A percentile compares a stretch with the other conserved stretches of the same genome.
phyloP scores from a whole-genome alignment of 2,888 invertebrate species.

The Leucophenga montana region DNA sequence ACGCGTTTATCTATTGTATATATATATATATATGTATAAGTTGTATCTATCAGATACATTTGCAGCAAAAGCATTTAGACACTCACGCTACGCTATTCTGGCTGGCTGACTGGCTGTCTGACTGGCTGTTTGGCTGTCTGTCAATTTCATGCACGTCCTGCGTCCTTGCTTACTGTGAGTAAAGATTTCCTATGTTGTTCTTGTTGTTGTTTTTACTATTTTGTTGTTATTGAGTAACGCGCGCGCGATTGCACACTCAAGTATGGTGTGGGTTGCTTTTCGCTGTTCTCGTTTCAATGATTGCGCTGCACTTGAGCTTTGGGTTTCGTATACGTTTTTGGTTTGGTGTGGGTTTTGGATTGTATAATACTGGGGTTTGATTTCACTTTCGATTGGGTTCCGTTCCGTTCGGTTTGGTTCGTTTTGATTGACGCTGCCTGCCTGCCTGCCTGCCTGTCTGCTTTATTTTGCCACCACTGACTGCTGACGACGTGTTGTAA shows the following conservation, averaged over 20 bases:
- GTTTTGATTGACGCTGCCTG: not conserved
- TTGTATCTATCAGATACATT: conserved; percentile 2
- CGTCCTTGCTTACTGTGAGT: not conserved
- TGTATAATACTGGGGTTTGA: not conserved
- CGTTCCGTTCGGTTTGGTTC: not conserved
- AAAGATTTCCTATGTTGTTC: not conserved
- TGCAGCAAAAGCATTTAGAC: conserved; percentile 29
- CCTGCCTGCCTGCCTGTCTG: not conserved
- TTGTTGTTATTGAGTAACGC: conserved; percentile 21
- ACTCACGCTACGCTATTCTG: conserved; percentile 26
- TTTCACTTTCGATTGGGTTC: not conserved
- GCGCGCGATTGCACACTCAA: conserved; percentile 25
- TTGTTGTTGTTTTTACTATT: conserved; percentile 13
- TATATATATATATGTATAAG: too few species aligned
- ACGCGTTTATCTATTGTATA: not conserved
- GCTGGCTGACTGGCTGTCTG: conserved; percentile 6
- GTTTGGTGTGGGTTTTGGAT: conserved; percentile 2
- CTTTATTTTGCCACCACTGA: too few species aligned
- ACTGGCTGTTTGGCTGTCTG: conserved; percentile 18
- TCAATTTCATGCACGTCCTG: conserved; percentile 14
- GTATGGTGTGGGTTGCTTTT: conserved; percentile 4
- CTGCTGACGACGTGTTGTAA: conserved; percentile 59
- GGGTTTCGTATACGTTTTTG: not conserved
- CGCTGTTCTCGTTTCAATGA: too few species aligned
- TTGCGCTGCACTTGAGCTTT: not conserved